Evolutionary conservation across 2,888 invertebrate species (phyloP).

Genomic region (Microchrysa polita): DNA sequence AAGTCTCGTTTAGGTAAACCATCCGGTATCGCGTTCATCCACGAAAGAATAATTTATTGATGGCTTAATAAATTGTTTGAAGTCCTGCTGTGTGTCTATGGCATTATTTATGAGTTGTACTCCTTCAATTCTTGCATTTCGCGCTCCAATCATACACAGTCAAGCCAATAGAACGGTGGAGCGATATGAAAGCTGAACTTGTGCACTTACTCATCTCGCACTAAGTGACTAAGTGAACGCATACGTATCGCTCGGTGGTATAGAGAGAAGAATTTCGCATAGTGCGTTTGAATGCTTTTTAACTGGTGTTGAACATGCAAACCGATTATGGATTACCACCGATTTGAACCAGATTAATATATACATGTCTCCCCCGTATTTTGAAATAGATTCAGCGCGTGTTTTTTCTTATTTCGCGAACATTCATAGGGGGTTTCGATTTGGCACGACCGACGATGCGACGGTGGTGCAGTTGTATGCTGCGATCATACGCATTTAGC

Average conservation of each 20-base stretch:
- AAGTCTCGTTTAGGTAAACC: constrained; percentile 24
- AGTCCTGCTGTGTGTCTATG: constrained; percentile 55
- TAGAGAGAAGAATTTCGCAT: no score
- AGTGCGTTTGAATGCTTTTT: constrained; percentile 35
- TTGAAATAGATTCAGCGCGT: constrained; percentile 4
- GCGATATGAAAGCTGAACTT: constrained; percentile 23
- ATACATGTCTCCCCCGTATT: constrained; percentile 3
- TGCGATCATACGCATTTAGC: constrained; percentile 31
- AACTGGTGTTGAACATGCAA: constrained; percentile 47
- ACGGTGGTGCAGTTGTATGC: not conserved
- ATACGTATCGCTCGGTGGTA: constrained; percentile 36
- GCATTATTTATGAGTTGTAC: constrained; percentile 52
- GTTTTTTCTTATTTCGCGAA: constrained; percentile 13
- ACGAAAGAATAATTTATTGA: constrained; percentile 53
- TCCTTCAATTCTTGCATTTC: constrained; percentile 32
- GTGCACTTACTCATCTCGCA: not conserved
- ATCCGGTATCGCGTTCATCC: constrained; percentile 16
- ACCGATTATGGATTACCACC: constrained; percentile 40
- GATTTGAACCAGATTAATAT: constrained; percentile 45
- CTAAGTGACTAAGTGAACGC: constrained; percentile 8
- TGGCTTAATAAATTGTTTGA: constrained; percentile 55
- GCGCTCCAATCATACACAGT: constrained; percentile 33
- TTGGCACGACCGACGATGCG: no score
- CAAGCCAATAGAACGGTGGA: not conserved
- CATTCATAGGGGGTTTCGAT: not conserved